Evolutionary conservation across 2,113 vertebrate species (phyloP).

Genomic region (Platycercus adscitus): DNA sequence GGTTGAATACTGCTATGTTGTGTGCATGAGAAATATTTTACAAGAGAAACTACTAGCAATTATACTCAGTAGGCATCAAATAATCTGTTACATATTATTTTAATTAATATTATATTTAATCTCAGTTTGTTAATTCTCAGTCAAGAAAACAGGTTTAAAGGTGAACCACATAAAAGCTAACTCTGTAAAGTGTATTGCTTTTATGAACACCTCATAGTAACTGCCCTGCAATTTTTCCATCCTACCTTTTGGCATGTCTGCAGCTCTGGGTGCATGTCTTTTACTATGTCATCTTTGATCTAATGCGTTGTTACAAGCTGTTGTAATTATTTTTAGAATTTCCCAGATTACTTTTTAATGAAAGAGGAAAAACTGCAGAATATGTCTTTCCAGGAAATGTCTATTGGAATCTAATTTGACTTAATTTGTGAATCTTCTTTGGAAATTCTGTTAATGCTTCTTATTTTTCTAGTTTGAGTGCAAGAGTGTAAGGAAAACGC

Average conservation of each 20-base stretch:
- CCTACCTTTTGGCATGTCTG: background rate
- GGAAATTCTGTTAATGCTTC: background rate
- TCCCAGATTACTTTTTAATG: background rate
- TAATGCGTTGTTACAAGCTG: background rate
- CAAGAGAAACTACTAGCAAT: background rate
- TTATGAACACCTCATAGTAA: background rate
- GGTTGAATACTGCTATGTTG: fast-evolving
- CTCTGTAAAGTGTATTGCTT: background rate
- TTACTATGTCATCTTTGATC: background rate
- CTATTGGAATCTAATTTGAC: background rate
- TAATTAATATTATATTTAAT: background rate
- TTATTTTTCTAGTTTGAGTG: background rate
- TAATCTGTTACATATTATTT: background rate
- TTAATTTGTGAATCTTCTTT: background rate
- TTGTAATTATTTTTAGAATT: background rate
- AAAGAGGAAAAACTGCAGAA: background rate
- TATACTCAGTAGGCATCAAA: background rate
- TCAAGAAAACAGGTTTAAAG: background rate
- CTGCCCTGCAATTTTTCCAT: background rate
- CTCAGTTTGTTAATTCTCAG: background rate
- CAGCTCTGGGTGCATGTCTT: background rate
- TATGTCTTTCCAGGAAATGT: background rate
- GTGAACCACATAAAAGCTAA: background rate
- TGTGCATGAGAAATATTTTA: background rate
- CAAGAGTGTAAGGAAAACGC: background rate